phyloP scores from a whole-genome alignment of 2,113 vertebrate species.

The Capra hircus region DNA sequence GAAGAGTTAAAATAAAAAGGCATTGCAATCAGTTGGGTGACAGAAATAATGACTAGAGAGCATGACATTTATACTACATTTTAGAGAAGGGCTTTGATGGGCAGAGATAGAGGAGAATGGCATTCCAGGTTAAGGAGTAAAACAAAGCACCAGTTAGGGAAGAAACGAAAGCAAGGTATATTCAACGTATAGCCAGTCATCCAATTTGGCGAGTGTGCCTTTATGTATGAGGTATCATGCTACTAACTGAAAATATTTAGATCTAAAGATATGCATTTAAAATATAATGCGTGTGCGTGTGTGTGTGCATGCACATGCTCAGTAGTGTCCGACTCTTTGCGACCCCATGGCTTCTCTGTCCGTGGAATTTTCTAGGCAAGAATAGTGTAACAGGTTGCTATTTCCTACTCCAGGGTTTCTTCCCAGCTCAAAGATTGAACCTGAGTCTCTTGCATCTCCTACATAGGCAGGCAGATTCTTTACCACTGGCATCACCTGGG shows the following conservation, averaged over 20 bases:
- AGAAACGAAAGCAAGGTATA: not conserved
- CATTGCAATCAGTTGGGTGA: not conserved
- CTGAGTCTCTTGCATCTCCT: not conserved
- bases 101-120: not conserved
- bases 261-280: not conserved
- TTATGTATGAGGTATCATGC: not conserved
- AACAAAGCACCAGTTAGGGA: not conserved
- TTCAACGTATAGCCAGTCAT: not conserved
- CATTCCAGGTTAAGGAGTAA: not conserved
- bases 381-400: not conserved
- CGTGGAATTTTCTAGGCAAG: not conserved
- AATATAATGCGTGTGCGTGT: not conserved
- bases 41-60: not conserved
- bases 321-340: not conserved
- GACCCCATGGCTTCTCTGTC: not conserved
- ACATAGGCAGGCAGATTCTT: not conserved
- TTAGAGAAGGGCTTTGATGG: not conserved
- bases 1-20: constrained; percentile 6
- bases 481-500: not conserved
- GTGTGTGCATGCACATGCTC: not conserved
- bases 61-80: not conserved
- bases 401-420: not conserved
- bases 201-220: not conserved
- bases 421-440: not conserved
- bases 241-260: not conserved